Percentiles rank a stretch among this genome's conserved stretches.
Evolutionary conservation across 2,888 invertebrate genomes (phyloP).

Genomic region (Eilema caniola): DNA sequence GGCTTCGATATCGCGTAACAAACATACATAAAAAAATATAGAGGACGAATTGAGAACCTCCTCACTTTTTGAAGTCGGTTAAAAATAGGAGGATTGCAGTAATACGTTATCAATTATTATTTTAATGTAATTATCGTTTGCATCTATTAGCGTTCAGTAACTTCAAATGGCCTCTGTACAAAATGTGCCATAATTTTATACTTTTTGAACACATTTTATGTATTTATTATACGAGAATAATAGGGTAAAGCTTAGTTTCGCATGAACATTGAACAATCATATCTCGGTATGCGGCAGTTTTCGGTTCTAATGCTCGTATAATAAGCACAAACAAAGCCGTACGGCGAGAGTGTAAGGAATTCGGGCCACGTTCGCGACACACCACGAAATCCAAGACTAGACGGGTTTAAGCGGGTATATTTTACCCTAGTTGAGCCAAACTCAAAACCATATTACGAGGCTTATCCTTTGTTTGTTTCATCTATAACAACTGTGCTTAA

Average conservation of each 20-base stretch:
- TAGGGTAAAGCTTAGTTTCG: conserved; percentile 7
- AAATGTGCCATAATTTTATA: not conserved
- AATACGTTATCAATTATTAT: too few relatives aligned
- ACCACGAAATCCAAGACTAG: conserved; percentile 59
- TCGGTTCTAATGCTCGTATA: conserved; percentile 38
- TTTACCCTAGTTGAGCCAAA: conserved; percentile 59
- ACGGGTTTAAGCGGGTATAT: conserved; percentile 63
- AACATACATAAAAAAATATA: too few relatives aligned
- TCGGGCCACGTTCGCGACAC: conserved; percentile 66
- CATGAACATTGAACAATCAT: conserved; percentile 15
- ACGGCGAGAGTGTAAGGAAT: conserved; percentile 50
- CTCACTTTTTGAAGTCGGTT: too few relatives aligned
- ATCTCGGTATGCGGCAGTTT: conserved; percentile 16
- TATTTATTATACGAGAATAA: conserved; percentile 8
- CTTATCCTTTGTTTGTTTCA: conserved; percentile 67
- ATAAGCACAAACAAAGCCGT: conserved; percentile 49
- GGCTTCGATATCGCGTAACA: too few relatives aligned
- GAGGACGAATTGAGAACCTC: too few relatives aligned
- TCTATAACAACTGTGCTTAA: conserved; percentile 46
- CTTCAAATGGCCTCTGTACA: too few relatives aligned
- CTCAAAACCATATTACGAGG: conserved; percentile 69
- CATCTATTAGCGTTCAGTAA: too few relatives aligned
- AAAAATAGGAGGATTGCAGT: too few relatives aligned
- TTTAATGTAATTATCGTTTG: too few relatives aligned
- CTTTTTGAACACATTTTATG: not conserved